These are phyloP conservation scores for Podilymbus podiceps DNA, from an alignment of 2,113 vertebrate genomes.

Conservation along the genomic window DNA sequence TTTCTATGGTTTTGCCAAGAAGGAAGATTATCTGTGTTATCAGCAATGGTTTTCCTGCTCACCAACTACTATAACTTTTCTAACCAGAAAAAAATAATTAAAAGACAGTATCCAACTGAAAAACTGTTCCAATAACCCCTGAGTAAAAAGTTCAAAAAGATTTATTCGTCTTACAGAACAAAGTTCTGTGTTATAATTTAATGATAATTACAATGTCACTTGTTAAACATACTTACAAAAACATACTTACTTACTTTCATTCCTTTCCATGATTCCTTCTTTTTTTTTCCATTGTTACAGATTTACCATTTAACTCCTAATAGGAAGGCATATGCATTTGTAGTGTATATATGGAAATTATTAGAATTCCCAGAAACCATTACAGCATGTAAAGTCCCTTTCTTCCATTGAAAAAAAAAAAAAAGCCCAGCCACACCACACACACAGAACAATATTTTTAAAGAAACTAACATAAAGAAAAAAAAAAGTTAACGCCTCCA, in stretches of 20 bases:
- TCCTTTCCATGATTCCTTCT: background rate
- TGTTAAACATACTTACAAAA: background rate
- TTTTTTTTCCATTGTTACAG: background rate
- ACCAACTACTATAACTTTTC: background rate
- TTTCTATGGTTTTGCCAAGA: background rate
- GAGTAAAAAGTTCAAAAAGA: background rate
- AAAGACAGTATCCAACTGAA: background rate
- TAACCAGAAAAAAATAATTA: background rate
- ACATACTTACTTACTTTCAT: background rate
- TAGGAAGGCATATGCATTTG: background rate
- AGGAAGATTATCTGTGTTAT: background rate
- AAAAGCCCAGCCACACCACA: background rate
- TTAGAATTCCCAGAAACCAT: background rate
- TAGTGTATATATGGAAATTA: background rate
- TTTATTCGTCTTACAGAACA: background rate
- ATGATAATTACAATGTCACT: background rate
- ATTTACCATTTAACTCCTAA: background rate
- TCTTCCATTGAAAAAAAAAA: background rate
- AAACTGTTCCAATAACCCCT: background rate
- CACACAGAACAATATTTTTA: background rate
- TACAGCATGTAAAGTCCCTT: background rate
- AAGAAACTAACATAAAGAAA: background rate
- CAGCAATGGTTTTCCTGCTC: background rate
- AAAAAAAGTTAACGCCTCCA: background rate
- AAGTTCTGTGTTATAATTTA: background rate